Conservation (phyloP, 2,113 vertebrate genomes). For the Scalopus aquaticus region DNA sequence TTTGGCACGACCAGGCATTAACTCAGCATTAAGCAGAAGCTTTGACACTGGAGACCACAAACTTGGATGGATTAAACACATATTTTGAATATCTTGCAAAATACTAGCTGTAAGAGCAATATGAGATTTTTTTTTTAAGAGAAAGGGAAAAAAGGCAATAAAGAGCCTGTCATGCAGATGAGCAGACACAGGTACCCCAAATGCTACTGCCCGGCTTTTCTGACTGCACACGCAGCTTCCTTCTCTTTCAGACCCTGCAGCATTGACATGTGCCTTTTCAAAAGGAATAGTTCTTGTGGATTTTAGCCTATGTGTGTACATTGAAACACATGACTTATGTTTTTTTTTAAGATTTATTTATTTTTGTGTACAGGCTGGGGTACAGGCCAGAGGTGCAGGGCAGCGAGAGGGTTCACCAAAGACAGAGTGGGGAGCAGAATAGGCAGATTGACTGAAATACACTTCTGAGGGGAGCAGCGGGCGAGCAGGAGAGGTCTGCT, state of each 20-base stretch:
- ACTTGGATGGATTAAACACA: conserved; percentile 71
- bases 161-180: neutral
- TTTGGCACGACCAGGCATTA: conserved; percentile 71
- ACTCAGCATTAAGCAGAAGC: conserved; percentile 64
- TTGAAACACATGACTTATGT: neutral
- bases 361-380: no score
- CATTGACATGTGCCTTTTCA: neutral
- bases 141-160: neutral
- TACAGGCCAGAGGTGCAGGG: no score
- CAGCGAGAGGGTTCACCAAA: no score
- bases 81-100: conserved; percentile 61
- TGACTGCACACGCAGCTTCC: neutral
- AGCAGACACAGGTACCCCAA: neutral
- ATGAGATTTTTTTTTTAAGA: neutral
- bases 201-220: neutral
- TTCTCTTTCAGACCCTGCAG: neutral
- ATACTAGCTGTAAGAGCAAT: conserved; percentile 12
- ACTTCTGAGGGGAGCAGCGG: no score
- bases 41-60: conserved; percentile 62
- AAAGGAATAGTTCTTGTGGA: neutral
- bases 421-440: no score
- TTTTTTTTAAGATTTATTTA: no score
- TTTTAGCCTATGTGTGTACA: neutral
- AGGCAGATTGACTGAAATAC: no score
- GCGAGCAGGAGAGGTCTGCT: no score